These are phyloP conservation scores for Drosophila micromelanica DNA, from an alignment of 1,140 invertebrate species.

Conservation along the genomic window DNA sequence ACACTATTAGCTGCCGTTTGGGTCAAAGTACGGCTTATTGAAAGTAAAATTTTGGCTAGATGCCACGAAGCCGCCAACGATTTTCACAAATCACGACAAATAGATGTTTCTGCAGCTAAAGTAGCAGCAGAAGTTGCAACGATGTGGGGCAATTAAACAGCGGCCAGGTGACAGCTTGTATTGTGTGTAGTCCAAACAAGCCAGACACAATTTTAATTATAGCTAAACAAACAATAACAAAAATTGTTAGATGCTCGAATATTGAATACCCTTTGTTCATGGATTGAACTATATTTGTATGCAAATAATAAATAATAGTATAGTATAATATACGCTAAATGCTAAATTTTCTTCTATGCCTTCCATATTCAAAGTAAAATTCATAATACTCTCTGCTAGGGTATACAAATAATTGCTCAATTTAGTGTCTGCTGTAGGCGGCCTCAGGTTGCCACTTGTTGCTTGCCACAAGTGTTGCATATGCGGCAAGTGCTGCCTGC, in stretches of 20 bases:
- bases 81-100: constrained; percentile 57
- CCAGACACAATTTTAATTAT: not conserved
- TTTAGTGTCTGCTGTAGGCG: constrained; percentile 21
- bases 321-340: too few species aligned
- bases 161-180: not conserved
- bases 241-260: too few species aligned
- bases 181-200: not conserved
- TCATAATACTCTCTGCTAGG: not conserved
- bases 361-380: too few species aligned
- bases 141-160: constrained; percentile 28
- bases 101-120: constrained; percentile 1
- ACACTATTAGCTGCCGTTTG: constrained; percentile 58
- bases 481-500: not conserved
- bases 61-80: not conserved
- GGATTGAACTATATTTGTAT: too few species aligned
- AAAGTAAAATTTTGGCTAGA: constrained; percentile 57
- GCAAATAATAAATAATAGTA: too few species aligned
- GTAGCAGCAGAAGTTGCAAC: not conserved
- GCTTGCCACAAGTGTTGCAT: not conserved
- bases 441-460: too few species aligned
- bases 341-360: too few species aligned
- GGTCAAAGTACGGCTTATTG: constrained; percentile 70
- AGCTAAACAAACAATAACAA: too few species aligned
- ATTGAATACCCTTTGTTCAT: too few species aligned
- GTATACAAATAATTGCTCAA: constrained; percentile 56